Percentiles rank a stretch among this genome's conserved stretches.
Conservation (phyloP, 2,888 invertebrate genomes). For the Microctonus hyperodae region DNA sequence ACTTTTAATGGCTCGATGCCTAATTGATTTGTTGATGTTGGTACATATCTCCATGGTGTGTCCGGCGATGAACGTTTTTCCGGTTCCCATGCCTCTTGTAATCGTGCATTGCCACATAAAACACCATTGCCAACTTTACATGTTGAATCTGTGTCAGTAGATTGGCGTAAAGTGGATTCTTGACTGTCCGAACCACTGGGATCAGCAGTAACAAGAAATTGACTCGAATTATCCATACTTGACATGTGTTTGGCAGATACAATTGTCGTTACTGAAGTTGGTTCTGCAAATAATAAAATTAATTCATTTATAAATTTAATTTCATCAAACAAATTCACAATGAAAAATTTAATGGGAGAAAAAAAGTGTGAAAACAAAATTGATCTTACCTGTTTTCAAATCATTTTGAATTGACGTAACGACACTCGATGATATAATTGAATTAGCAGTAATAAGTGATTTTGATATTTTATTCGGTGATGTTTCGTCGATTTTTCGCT, state of each 20-base stretch:
- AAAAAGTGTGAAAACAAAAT: not conserved
- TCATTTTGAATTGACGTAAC: conserved; percentile 48
- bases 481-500: conserved; percentile 56
- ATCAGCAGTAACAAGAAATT: conserved; percentile 49
- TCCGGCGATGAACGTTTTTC: conserved; percentile 59
- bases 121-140: conserved; percentile 59
- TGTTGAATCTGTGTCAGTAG: conserved; percentile 46
- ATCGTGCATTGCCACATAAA: conserved; percentile 57
- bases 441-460: conserved; percentile 43
- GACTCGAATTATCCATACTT: conserved; percentile 46
- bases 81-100: conserved; percentile 61
- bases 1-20: conserved; percentile 53
- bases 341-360: conserved; percentile 19
- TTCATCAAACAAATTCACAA: not conserved
- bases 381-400: conserved; percentile 52
- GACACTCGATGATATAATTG: conserved; percentile 43
- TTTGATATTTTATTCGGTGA: conserved; percentile 40
- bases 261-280: conserved; percentile 42
- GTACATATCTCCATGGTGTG: conserved; percentile 60
- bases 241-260: conserved; percentile 39
- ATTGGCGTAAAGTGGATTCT: conserved; percentile 47
- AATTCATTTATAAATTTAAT: not conserved
- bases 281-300: no score
- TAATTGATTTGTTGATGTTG: conserved; percentile 52
- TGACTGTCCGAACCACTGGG: conserved; percentile 51